These are phyloP conservation scores for Dasypogon diadema DNA, from an alignment of 2,888 invertebrate genomes.

Conservation along the genomic window DNA sequence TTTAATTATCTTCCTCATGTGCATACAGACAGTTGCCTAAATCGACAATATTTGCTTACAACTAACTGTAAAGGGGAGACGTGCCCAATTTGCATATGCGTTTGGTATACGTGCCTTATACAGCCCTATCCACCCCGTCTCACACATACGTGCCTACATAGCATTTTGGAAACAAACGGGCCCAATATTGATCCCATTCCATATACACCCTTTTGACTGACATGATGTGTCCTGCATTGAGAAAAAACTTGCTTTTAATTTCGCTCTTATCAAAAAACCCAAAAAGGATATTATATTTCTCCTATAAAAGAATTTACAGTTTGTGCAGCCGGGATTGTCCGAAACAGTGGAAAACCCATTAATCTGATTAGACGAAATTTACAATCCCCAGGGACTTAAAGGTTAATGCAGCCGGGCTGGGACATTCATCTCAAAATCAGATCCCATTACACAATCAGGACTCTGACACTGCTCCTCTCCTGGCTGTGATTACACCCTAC, in stretches of 20 bases:
- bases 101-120: slow-evolving; percentile 2
- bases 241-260: slow-evolving; percentile 14
- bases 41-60: neutral
- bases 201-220: slow-evolving; percentile 4
- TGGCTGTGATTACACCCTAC: neutral
- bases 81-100: slow-evolving; percentile 27
- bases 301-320: neutral
- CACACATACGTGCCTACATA: neutral
- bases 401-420: neutral
- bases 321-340: neutral
- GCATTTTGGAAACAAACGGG: slow-evolving; percentile 38
- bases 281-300: neutral
- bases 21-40: no score
- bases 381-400: neutral
- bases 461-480: neutral
- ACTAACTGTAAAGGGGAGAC: neutral
- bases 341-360: neutral
- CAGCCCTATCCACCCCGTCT: neutral
- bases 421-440: neutral
- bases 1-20: neutral
- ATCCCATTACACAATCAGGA: neutral
- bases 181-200: slow-evolving; percentile 49
- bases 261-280: neutral
- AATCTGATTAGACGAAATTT: neutral
- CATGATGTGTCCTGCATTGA: slow-evolving; percentile 51